These are phyloP conservation scores for Pomatostomus ruficeps DNA, from an alignment of 2,113 vertebrate genomes.

Conservation along the genomic window DNA sequence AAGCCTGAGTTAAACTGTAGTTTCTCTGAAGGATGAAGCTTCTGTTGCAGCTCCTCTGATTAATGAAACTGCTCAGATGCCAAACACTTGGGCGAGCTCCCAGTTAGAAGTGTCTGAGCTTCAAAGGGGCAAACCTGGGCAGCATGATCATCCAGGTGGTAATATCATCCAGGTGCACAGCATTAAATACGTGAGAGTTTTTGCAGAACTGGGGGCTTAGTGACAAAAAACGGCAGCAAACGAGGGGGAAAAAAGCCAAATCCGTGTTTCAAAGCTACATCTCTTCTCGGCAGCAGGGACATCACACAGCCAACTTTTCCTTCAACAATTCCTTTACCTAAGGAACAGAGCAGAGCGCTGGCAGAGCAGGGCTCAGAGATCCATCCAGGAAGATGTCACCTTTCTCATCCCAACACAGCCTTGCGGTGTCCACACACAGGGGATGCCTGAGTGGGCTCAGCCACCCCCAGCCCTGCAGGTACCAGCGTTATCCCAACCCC, in stretches of 20 bases:
- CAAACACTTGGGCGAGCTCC: neutral
- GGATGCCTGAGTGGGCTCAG: neutral
- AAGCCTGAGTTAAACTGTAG: neutral
- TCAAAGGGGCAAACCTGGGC: neutral
- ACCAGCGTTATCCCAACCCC: neutral
- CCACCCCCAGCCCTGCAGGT: fast-evolving
- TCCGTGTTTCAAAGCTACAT: neutral
- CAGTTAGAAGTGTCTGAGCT: neutral
- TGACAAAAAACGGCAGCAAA: neutral
- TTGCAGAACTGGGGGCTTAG: neutral
- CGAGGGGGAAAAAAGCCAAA: fast-evolving
- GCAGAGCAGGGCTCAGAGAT: neutral
- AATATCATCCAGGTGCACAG: fast-evolving
- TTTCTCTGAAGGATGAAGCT: slow-evolving; percentile 12
- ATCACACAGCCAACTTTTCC: neutral
- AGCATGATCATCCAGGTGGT: neutral
- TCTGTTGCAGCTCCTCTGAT: neutral
- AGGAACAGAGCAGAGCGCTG: fast-evolving
- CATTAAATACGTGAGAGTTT: fast-evolving
- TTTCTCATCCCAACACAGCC: neutral
- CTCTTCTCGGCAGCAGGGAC: neutral
- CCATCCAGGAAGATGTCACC: fast-evolving
- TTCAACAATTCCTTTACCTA: neutral
- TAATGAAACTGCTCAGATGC: neutral
- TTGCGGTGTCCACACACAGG: fast-evolving